Evolutionary conservation across 2,888 invertebrate species (phyloP), one percentile per base, ranked within the genome.

Genomic region (Ephialtes manifestator): DNA sequence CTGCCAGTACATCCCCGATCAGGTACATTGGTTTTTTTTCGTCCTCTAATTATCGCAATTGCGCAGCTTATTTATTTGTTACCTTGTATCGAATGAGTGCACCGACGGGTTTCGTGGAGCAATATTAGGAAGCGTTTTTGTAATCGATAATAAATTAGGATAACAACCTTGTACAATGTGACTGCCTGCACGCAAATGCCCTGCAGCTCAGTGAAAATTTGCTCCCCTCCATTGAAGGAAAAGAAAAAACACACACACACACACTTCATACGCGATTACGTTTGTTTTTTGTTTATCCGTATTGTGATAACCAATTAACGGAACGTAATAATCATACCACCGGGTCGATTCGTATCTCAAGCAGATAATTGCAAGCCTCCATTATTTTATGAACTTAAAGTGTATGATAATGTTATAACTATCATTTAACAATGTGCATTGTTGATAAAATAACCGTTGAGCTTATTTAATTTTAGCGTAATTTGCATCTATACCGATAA

Each of bases 11-110:
- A 85, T 84, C 78, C 72, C 86, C 89, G 86, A 88, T 91, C 91
- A 91, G 90, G 89, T 91, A 91, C 91, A 82, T 82, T 35, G n/a
- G 35, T 63, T 35, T 63, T 35, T 63, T 63, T 35, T 35, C 7
- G 39, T 51, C n/a, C 82, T 81, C 85, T 71, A 67, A 86, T 84
- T 68, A 83, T 84, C 84, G 83, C 79, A 46, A 63, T 83, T 79
- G 79, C 46, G 35, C 77, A 72, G 71, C 82, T 71, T 71, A 28
- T 35, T 79, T 65, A 46, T 63, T 71, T 85, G 71, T 79, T 55
- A 70, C 65, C 71, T 82, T 65, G 74, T 74, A 58, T 71, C 13
- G 48, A 71, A 76, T 72, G 55, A 75, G 63, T 71, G 79, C 80
- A 71, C 53, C 39, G 43, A 83, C n/a, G 24, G n/a, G 28, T 76